Evolutionary conservation across 2,113 vertebrate species (phyloP), one percentile per base, ranked within the genome.

Genomic region (Lota lota): DNA sequence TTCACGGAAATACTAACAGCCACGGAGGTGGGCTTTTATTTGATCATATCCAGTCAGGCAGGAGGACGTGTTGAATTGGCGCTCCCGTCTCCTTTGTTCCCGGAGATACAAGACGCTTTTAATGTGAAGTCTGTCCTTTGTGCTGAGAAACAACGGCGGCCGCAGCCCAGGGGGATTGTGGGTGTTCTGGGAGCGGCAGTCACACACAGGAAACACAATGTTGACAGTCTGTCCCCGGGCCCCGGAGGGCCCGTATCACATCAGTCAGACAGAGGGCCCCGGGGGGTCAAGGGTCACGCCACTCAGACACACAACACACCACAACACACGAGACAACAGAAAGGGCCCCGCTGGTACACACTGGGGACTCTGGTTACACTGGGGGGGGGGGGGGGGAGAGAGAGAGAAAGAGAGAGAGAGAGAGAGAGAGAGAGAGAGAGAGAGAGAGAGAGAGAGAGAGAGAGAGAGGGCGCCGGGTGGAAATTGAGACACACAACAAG

Each of bases 91-190:
- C 28, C 7, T 33, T 33, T 33, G 28, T 33, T 33, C 3, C 28
- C 28, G 28, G 28, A 67, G 81, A 87, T 81, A 87, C 78, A 63
- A 81, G 73, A 51, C 74, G 86, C 84, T 86, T 89, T 83, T 83
- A 83, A 88, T 85, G 85, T 69, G 78, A 81, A 72, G 85, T 85
- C 77, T 84, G 81, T 77, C 83, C 85, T 91, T 92, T 92, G 90
- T 93, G 75, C 19, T 0, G 50, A 61, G 72, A 85, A 83, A 93
- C 91, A 91, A 91, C 87, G 73, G 79, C 75, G n/a, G 76, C 76
- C 56, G 69, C 64, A 78, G 85, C 90, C 90, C 82, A 62, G 81
- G 81, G 88, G 84, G 79, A 72, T 83, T n/a, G 70, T 69, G 36
- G 6, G 76, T 79, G 83, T 73, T 85, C 63, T 72, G 77, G 81